These are phyloP conservation scores for Nomada flava DNA, from an alignment of 2,888 invertebrate species.

Conservation along the genomic window DNA sequence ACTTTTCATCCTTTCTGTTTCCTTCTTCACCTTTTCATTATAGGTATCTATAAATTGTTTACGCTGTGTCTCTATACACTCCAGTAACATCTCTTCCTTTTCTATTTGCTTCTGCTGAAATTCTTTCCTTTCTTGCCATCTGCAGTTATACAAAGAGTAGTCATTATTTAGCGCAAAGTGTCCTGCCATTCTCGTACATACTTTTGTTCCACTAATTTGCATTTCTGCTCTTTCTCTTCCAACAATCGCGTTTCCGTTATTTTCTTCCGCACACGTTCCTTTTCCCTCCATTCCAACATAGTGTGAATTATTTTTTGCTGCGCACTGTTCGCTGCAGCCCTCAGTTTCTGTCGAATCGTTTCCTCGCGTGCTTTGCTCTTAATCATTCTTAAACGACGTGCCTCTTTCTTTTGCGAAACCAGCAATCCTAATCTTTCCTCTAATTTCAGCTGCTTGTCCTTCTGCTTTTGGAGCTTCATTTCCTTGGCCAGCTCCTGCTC, in stretches of 20 bases:
- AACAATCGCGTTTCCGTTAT: slow-evolving; percentile 57
- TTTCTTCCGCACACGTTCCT: slow-evolving; percentile 68
- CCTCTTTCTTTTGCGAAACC: slow-evolving; percentile 32
- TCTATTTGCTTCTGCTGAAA: slow-evolving; percentile 71
- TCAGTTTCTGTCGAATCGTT: slow-evolving; percentile 49
- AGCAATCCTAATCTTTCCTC: slow-evolving; percentile 47
- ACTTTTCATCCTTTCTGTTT: slow-evolving; percentile 72
- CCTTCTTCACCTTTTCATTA: slow-evolving; percentile 71
- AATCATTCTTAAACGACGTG: slow-evolving; percentile 14
- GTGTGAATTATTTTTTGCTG: slow-evolving; percentile 66
- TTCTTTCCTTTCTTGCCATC: slow-evolving; percentile 74
- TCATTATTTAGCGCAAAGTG: slow-evolving; percentile 68
- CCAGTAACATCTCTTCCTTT: slow-evolving; percentile 66
- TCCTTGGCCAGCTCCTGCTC: slow-evolving; percentile 45
- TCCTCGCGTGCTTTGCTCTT: slow-evolving; percentile 29
- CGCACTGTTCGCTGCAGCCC: slow-evolving; percentile 54
- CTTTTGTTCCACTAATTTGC: slow-evolving; percentile 68
- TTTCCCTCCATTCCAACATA: slow-evolving; percentile 67
- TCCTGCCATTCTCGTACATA: slow-evolving; percentile 41
- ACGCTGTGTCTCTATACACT: slow-evolving; percentile 65
- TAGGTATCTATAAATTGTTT: slow-evolving; percentile 73
- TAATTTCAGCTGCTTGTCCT: slow-evolving; percentile 48
- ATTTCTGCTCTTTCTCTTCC: slow-evolving; percentile 60
- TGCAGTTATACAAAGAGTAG: slow-evolving; percentile 51
- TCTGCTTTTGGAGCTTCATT: slow-evolving; percentile 37